Percentiles rank a stretch among this genome's conserved stretches.
These are phyloP conservation scores for Puntigrus tetrazona DNA, from an alignment of 2,113 vertebrate species.

Conservation along the genomic window DNA sequence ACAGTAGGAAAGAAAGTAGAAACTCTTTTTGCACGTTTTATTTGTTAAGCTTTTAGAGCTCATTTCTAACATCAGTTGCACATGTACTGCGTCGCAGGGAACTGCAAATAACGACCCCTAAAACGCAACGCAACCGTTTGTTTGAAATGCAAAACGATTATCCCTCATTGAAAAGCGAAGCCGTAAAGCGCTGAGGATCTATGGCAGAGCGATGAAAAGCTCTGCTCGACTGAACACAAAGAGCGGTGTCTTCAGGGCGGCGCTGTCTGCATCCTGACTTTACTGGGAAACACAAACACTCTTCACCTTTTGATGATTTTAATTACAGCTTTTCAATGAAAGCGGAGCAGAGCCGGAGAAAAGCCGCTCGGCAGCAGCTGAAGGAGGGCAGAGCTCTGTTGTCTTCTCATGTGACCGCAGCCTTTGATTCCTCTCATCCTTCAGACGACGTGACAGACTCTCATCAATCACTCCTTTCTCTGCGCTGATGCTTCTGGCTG, in stretches of 20 bases:
- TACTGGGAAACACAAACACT: constrained; percentile 52
- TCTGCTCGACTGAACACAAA: constrained; percentile 14
- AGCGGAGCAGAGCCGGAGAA: constrained; percentile 69
- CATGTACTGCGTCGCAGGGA: too few relatives aligned
- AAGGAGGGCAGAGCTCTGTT: neutral
- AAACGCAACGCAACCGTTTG: neutral
- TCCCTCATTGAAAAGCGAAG: neutral
- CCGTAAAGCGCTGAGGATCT: neutral
- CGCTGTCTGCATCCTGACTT: constrained; percentile 46
- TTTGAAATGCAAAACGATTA: neutral
- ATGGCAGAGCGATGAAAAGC: neutral
- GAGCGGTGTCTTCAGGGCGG: neutral
- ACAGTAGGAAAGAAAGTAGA: neutral
- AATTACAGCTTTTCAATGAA: constrained; percentile 75
- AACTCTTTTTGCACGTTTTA: neutral
- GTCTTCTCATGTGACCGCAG: constrained; percentile 5
- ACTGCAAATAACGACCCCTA: too few relatives aligned
- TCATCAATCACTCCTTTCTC: constrained; percentile 5
- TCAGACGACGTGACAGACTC: neutral
- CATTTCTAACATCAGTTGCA: too few relatives aligned
- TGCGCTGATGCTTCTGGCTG: neutral
- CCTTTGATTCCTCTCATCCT: constrained; percentile 13
- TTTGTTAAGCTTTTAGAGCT: neutral
- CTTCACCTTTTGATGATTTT: constrained; percentile 77
- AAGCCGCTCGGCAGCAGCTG: constrained; percentile 60